These are phyloP conservation scores for Pseudomyrmex pallidus DNA, from an alignment of 1,140 invertebrate species.

Conservation along the genomic window DNA sequence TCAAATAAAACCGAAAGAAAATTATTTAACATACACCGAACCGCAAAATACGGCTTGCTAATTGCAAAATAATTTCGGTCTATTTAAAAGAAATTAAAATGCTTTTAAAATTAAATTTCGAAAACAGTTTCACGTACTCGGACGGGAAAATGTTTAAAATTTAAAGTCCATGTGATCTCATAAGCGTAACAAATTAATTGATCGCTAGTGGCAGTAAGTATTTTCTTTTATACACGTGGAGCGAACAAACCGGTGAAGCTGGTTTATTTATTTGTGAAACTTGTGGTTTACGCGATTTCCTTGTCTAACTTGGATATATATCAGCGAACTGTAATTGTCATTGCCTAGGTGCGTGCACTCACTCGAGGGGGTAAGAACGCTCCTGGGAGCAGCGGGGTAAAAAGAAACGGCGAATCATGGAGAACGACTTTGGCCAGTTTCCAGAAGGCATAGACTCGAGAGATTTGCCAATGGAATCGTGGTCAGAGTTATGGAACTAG, in stretches of 20 bases:
- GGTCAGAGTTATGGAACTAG: slow-evolving; percentile 48
- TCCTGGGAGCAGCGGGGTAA: background rate
- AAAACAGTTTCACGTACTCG: too few species aligned
- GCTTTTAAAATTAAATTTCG: too few species aligned
- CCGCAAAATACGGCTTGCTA: too few species aligned
- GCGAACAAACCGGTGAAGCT: too few species aligned
- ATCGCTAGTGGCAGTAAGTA: background rate
- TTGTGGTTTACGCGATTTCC: background rate
- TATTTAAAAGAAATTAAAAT: too few species aligned
- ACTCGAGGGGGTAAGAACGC: slow-evolving; percentile 35
- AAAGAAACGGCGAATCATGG: background rate
- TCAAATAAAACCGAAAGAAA: too few species aligned
- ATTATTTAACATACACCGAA: too few species aligned
- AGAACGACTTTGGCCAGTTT: slow-evolving; percentile 50
- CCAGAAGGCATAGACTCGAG: slow-evolving; percentile 51
- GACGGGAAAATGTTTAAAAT: too few species aligned
- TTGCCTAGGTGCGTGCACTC: slow-evolving; percentile 11
- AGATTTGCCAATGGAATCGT: slow-evolving; percentile 48
- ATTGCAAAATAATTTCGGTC: too few species aligned
- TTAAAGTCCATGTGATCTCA: too few species aligned
- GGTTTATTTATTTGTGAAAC: too few species aligned
- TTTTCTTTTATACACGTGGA: background rate
- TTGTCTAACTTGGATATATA: slow-evolving; percentile 22
- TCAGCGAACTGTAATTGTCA: slow-evolving; percentile 45
- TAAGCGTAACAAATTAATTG: too few species aligned